Evolutionary conservation across 2,113 vertebrate genomes (phyloP).

Genomic region (Oreochromis tanganicae): DNA sequence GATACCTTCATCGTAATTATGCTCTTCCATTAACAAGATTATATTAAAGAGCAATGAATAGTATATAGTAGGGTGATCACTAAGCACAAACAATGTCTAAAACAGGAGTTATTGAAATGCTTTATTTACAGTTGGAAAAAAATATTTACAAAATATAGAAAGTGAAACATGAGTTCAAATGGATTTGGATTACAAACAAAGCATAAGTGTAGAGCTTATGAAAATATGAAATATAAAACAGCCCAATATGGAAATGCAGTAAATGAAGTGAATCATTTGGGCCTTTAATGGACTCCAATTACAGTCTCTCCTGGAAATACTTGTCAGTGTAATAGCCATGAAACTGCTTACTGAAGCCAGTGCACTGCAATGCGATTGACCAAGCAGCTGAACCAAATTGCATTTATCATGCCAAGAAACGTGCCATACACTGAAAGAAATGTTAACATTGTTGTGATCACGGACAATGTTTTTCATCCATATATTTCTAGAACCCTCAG

Average conservation of each 20-base stretch:
- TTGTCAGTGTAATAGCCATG: not conserved
- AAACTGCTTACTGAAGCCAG: slow-evolving; percentile 9
- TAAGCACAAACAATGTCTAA: not conserved
- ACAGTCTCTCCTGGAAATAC: slow-evolving; percentile 30
- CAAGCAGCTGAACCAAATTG: not conserved
- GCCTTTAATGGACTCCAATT: slow-evolving; percentile 5
- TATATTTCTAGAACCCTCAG: not conserved
- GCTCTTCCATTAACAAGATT: not conserved
- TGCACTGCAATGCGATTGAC: not conserved
- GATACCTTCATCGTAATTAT: not conserved
- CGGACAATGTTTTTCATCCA: not conserved
- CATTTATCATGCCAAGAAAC: not conserved
- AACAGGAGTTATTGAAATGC: not conserved
- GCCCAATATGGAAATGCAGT: not conserved
- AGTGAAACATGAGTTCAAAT: not conserved
- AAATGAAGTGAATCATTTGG: not conserved
- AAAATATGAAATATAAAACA: not conserved
- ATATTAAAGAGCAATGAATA: not conserved
- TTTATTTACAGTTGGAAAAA: slow-evolving; percentile 57
- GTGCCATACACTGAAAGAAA: not conserved
- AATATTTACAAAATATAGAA: slow-evolving; percentile 43
- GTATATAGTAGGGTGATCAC: not conserved
- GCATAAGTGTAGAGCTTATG: slow-evolving; percentile 8
- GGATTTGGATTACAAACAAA: not conserved
- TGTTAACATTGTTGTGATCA: not conserved